Evolutionary conservation across 2,888 invertebrate species (phyloP).

Genomic region (Cephus pygmeus): DNA sequence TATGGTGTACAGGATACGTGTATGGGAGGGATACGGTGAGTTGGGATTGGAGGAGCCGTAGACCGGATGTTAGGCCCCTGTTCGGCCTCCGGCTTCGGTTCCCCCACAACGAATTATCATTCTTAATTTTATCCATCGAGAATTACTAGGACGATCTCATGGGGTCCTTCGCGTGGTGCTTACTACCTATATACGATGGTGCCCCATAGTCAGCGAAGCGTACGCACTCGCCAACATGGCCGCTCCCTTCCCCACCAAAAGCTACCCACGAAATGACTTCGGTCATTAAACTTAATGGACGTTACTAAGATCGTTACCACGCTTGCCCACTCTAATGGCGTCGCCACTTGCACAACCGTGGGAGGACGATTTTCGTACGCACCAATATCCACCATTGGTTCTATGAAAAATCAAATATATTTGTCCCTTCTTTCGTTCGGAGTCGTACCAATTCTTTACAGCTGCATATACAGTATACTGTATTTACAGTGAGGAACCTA

Average conservation of each 20-base stretch:
- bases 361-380: background rate
- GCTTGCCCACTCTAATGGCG: background rate
- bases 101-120: slow-evolving; percentile 15
- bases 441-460: background rate
- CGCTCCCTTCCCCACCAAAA: background rate
- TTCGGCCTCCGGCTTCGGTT: background rate
- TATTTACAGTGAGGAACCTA: background rate
- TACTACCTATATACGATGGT: background rate
- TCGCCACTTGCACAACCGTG: background rate
- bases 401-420: background rate
- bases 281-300: slow-evolving; percentile 35
- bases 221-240: background rate
- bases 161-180: background rate
- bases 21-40: slow-evolving; percentile 2
- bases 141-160: slow-evolving; percentile 15
- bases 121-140: slow-evolving; percentile 15
- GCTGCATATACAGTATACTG: background rate
- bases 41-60: slow-evolving; percentile 23
- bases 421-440: background rate
- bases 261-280: slow-evolving; percentile 8
- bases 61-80: slow-evolving; percentile 15
- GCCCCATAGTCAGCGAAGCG: background rate
- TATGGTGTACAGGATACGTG: background rate
- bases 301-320: background rate
- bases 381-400: background rate